Evolutionary conservation across 2,113 vertebrate genomes (phyloP).

Genomic region (Sorex fumeus): DNA sequence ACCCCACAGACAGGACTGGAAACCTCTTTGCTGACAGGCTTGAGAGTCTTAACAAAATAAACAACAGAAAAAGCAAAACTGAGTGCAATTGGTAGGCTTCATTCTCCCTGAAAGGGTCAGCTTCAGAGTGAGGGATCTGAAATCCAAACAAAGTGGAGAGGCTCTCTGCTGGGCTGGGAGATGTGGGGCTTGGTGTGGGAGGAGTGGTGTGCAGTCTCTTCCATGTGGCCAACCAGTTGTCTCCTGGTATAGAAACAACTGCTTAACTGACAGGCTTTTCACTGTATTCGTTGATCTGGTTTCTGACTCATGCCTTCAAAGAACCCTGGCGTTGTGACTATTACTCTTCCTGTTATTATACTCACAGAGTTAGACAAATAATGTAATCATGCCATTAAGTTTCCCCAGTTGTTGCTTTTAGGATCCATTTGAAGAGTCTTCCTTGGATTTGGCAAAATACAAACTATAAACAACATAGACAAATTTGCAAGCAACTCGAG

Average conservation of each 20-base stretch:
- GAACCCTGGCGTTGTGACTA: constrained; percentile 7
- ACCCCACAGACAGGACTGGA: constrained; percentile 64
- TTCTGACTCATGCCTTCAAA: constrained; percentile 79
- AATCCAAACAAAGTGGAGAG: constrained; percentile 65
- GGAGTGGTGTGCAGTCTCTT: constrained; percentile 29
- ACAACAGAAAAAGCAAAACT: constrained; percentile 74
- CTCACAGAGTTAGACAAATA: background rate
- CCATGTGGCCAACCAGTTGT: constrained; percentile 61
- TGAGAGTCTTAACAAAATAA: constrained; percentile 82
- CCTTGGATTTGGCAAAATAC: constrained; percentile 49
- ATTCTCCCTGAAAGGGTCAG: constrained; percentile 61
- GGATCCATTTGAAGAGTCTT: background rate
- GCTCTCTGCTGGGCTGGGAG: too few species aligned
- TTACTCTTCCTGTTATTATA: constrained; percentile 59
- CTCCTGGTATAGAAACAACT: constrained; percentile 82
- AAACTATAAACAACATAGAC: background rate
- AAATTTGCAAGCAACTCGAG: constrained; percentile 37
- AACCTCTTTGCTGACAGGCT: constrained; percentile 74
- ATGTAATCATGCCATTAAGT: background rate
- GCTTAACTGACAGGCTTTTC: constrained; percentile 10
- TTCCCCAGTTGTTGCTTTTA: constrained; percentile 39
- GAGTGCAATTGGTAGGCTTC: constrained; percentile 73
- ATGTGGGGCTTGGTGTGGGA: background rate
- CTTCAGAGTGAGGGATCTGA: constrained; percentile 47
- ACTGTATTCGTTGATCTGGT: constrained; percentile 67